Base-by-base conservation (phyloP, 2,797 vertebrate species). In the Chaenodraco wilsoni region DNA sequence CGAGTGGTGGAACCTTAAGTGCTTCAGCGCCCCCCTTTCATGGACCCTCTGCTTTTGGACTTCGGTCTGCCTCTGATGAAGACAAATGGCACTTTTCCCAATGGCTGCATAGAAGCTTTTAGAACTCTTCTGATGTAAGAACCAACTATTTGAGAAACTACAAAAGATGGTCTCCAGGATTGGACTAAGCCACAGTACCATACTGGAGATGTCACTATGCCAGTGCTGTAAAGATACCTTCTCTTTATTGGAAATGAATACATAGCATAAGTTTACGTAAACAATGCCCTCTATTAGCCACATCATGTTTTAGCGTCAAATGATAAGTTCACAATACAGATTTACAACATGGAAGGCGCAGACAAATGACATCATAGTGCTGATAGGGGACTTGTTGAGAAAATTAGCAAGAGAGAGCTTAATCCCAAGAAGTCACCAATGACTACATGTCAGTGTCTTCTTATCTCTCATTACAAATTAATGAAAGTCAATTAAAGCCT, bases 51-150 rank as follows among this genome's bases (percentile, higher is more conserved):
- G 71, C 78, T 76, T 85, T 78, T 76, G 41, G 57, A 82, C 82
- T 80, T 78, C 56, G 74, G 76, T 80, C 83, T 78, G 11, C 41
- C 43, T 50, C 74, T 89, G 84, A 89, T 85, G 78, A 83, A 90
- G 86, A 91, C 73, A 83, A 91, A 90, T 83, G 16, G 71, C 55
- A 37, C 10, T 77, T 37, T 78, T 80, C 12, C 63, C 58, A 27
- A 44, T 37, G 46, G 48, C 68, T 73, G 66, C 56, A 6, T 21
- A 19, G 59, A 54, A 60, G 27, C 68, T 62, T 55, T 58, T 60
- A 63, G 76, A 16, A 82, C 67, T 17, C 56, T 16, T 61, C 19
- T 60, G 45, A 40, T 13, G 52, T 1, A 0, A 56, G 68, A 76
- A 50, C 50, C 63, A 64, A 49, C 48, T 23, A 37, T 37, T 21